Evolutionary conservation across 2,888 invertebrate species (phyloP).

Genomic region (Mantis religiosa): DNA sequence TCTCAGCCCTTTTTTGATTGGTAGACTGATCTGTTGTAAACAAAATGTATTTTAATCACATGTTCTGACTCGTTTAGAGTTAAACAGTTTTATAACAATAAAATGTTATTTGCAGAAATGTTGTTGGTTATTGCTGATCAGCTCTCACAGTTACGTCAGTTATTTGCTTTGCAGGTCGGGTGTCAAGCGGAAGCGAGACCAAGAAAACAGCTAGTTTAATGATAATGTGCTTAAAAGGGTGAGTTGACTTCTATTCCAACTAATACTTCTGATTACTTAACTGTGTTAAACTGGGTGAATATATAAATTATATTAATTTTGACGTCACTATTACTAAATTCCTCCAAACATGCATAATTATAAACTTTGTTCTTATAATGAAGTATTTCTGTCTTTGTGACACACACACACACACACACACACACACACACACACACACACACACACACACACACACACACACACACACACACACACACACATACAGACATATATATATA

Average conservation of each 20-base stretch:
- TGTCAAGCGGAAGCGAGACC: neutral
- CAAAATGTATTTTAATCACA: neutral
- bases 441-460: no score
- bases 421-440: no score
- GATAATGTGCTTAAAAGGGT: neutral
- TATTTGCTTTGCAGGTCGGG: conserved; percentile 15
- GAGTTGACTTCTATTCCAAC: neutral
- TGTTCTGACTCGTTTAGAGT: neutral
- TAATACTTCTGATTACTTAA: neutral
- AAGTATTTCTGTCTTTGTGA: neutral
- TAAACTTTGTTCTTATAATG: neutral
- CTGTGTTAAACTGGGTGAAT: neutral
- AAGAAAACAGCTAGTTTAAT: neutral
- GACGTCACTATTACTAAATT: no score
- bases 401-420: no score
- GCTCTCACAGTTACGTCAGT: conserved; percentile 7
- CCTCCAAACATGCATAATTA: no score
- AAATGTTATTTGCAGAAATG: conserved; percentile 1
- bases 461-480: no score
- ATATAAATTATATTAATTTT: no score
- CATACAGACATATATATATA: no score
- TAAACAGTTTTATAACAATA: neutral
- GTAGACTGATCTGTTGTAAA: neutral
- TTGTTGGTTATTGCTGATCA: neutral
- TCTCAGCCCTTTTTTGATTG: neutral